phyloP scores from a whole-genome alignment of 2,113 vertebrate species.

The Pteronura brasiliensis region DNA sequence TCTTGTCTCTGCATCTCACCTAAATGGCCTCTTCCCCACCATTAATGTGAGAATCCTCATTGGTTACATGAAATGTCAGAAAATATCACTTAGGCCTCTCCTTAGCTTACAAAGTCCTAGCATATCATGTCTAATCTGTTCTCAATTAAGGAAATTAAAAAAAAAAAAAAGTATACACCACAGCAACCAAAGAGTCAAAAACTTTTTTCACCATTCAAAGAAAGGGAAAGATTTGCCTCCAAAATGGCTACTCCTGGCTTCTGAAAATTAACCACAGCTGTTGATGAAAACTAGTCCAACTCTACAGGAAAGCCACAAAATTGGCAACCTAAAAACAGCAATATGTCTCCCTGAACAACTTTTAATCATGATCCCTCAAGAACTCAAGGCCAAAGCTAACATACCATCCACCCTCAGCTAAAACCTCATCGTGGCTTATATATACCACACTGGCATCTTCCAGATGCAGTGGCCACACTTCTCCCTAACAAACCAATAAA shows the following conservation, averaged over 20 bases:
- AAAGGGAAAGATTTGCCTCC: slow-evolving; percentile 3
- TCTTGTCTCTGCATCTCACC: not conserved
- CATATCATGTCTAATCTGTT: not conserved
- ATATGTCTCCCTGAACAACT: slow-evolving; percentile 62
- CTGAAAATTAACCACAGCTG: slow-evolving; percentile 79
- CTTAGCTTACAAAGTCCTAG: not conserved
- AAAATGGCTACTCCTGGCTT: slow-evolving; percentile 63
- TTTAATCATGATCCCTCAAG: slow-evolving; percentile 59
- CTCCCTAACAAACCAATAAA: slow-evolving; percentile 22
- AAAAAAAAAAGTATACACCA: slow-evolving; percentile 24
- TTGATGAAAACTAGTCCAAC: slow-evolving; percentile 68
- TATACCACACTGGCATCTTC: slow-evolving; percentile 55
- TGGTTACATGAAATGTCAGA: not conserved
- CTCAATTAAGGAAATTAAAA: slow-evolving; percentile 19
- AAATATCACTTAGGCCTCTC: not conserved
- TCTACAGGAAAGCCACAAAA: slow-evolving; percentile 79
- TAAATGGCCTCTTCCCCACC: not conserved
- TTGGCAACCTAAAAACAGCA: slow-evolving; percentile 70
- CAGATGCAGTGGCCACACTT: slow-evolving; percentile 21
- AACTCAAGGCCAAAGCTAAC: slow-evolving; percentile 66
- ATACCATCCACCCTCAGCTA: slow-evolving; percentile 61
- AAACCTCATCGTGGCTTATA: slow-evolving; percentile 44
- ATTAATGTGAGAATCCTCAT: not conserved
- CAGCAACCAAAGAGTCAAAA: slow-evolving; percentile 51
- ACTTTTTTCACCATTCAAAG: slow-evolving; percentile 26